A percentile compares a stretch with the other conserved stretches of the same genome.
These are phyloP conservation scores for Catharus bicknelli DNA, from an alignment of 2,113 vertebrate genomes.

Conservation along the genomic window DNA sequence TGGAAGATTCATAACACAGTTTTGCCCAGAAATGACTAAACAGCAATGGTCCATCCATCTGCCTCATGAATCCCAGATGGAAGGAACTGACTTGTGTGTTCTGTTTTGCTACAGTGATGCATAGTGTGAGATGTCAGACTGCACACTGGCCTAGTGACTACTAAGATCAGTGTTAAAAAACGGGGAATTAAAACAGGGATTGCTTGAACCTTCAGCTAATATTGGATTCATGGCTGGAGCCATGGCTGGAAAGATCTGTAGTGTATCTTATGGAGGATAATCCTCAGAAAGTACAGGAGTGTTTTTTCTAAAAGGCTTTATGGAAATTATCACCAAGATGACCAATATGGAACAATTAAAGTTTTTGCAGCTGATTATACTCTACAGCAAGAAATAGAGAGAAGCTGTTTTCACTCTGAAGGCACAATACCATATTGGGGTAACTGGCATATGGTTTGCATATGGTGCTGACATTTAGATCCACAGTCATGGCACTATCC, in stretches of 20 bases:
- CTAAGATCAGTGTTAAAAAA: background rate
- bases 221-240: background rate
- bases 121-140: background rate
- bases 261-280: background rate
- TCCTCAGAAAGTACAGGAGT: background rate
- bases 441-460: background rate
- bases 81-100: background rate
- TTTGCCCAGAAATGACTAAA: background rate
- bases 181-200: background rate
- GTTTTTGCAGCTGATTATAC: background rate
- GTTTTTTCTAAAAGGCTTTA: background rate
- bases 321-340: background rate
- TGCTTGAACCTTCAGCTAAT: background rate
- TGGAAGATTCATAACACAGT: background rate
- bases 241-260: background rate
- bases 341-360: background rate
- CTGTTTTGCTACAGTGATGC: fast-evolving
- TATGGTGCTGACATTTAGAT: background rate
- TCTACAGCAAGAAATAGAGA: background rate
- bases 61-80: fast-evolving
- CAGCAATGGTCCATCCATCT: fast-evolving
- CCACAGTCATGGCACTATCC: background rate
- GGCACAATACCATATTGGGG: background rate
- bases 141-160: fast-evolving
- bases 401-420: too few species aligned